Evolutionary conservation across 35 echinoderm and acorn worm species (phyloP).

Genomic region (Lytechinus pictus): DNA sequence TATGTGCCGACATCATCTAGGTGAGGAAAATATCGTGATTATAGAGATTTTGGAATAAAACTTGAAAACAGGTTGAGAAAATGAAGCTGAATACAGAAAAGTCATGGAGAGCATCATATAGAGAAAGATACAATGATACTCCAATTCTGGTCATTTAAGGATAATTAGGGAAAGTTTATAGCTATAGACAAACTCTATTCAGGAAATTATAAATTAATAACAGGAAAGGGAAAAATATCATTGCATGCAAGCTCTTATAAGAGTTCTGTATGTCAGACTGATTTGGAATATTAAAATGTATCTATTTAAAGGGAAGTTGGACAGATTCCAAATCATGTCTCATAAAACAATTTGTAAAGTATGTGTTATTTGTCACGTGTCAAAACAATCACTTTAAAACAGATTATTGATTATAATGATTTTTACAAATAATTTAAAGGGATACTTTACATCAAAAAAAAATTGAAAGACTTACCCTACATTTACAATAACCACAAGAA

Average conservation of each 20-base stretch:
- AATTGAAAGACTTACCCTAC: neutral
- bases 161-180: neutral
- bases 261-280: no score
- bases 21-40: conserved; percentile 25
- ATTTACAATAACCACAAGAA: neutral
- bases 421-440: neutral
- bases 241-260: neutral
- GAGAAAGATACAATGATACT: neutral
- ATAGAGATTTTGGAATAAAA: neutral
- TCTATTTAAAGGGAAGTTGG: no score
- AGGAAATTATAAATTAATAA: neutral
- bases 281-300: no score
- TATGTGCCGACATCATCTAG: conserved; percentile 77
- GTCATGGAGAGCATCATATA: neutral
- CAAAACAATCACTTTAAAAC: no score
- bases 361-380: no score
- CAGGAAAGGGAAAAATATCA: neutral
- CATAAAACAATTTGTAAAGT: no score
- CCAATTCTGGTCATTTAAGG: neutral
- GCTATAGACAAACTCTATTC: neutral
- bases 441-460: neutral
- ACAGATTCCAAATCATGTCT: no score
- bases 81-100: neutral
- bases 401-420: no score
- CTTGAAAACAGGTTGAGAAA: neutral